phyloP scores from a whole-genome alignment of 2,113 vertebrate genomes.

The Pyxicephalus adspersus region DNA sequence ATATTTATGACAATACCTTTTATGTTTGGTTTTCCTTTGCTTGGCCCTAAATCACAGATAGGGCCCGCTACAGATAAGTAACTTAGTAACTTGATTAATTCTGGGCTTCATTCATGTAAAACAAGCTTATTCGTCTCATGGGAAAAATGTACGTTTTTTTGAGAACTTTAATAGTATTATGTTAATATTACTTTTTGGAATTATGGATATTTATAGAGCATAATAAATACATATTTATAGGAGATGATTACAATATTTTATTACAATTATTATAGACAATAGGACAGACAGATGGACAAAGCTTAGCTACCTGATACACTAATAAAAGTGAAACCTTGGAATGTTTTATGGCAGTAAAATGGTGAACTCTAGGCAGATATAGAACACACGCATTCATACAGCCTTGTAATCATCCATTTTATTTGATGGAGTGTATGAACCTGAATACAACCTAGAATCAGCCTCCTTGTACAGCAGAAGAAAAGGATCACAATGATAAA shows the following conservation, averaged over 20 bases:
- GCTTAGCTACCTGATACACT: too few species aligned
- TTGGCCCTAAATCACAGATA: slow-evolving; percentile 20
- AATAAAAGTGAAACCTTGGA: too few species aligned
- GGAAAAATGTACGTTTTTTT: not conserved
- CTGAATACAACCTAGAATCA: too few species aligned
- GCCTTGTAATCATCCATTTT: too few species aligned
- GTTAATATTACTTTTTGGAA: not conserved
- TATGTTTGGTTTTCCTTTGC: slow-evolving; percentile 14
- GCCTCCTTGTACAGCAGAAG: too few species aligned
- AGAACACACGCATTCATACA: too few species aligned
- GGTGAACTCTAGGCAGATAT: too few species aligned
- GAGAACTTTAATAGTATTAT: slow-evolving; percentile 15
- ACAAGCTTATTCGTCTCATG: slow-evolving; percentile 11
- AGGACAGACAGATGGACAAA: too few species aligned
- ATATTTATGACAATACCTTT: slow-evolving; percentile 45
- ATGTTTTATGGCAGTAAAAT: too few species aligned
- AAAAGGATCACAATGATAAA: too few species aligned
- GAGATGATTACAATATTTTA: slow-evolving; percentile 7
- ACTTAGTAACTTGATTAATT: slow-evolving; percentile 30
- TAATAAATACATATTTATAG: not conserved
- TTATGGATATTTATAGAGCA: slow-evolving; percentile 3
- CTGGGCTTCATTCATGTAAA: slow-evolving; percentile 26
- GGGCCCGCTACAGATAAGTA: not conserved
- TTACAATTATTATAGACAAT: too few species aligned
- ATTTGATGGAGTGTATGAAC: too few species aligned